phyloP scores from a whole-genome alignment of 2,888 invertebrate species.

The Mythimna vitellina region DNA sequence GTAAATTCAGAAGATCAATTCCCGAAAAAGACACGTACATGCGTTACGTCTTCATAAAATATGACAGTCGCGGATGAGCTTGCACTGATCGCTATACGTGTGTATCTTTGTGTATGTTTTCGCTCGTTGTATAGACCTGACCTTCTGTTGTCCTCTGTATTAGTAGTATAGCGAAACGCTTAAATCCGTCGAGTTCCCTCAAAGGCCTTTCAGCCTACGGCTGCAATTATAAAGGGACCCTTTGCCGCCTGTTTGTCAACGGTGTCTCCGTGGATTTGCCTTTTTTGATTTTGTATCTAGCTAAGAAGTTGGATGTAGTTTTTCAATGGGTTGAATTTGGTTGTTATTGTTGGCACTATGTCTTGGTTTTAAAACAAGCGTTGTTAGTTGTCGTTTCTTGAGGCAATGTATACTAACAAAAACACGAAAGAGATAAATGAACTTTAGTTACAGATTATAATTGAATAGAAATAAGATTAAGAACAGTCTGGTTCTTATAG shows the following conservation, averaged over 20 bases:
- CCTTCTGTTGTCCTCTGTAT: slow-evolving; percentile 13
- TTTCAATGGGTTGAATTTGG: slow-evolving; percentile 9
- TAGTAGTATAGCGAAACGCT: slow-evolving; percentile 41
- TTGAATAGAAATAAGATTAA: no score
- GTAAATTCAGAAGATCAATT: not conserved
- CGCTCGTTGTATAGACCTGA: rapidly evolving
- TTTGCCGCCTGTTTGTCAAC: slow-evolving; percentile 57
- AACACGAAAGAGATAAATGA: not conserved
- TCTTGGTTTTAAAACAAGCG: not conserved
- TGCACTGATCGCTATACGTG: not conserved
- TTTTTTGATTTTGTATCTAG: slow-evolving; percentile 62
- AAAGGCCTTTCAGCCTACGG: slow-evolving; percentile 64
- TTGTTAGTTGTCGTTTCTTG: not conserved
- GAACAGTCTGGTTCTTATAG: no score
- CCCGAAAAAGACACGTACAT: not conserved
- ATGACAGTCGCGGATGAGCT: not conserved
- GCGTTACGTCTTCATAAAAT: not conserved
- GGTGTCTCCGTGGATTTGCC: slow-evolving; percentile 58
- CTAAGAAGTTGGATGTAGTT: slow-evolving; percentile 23
- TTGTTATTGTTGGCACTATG: not conserved
- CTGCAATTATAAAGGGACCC: slow-evolving; percentile 62
- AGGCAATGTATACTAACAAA: not conserved
- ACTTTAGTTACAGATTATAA: not conserved
- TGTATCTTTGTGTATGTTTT: slow-evolving; percentile 1
- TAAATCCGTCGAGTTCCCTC: slow-evolving; percentile 56